phyloP scores from a whole-genome alignment of 1,140 invertebrate genomes.

The Ooceraea biroi region DNA sequence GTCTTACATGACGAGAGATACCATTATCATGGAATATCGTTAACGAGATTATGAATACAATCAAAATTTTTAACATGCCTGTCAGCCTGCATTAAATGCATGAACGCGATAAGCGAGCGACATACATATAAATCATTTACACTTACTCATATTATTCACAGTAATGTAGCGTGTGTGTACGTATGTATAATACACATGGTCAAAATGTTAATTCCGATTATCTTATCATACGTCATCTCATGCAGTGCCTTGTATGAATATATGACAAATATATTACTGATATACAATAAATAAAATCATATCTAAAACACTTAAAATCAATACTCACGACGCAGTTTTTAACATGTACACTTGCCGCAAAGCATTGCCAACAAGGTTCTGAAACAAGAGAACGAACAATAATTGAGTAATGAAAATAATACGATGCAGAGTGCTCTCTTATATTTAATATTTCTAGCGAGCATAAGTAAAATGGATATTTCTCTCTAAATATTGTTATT shows the following conservation, averaged over 20 bases:
- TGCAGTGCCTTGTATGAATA: background rate
- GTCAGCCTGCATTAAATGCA: background rate
- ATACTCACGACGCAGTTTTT: background rate
- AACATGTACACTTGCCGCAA: constrained; percentile 55
- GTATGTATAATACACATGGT: too few relatives aligned
- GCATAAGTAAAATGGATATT: background rate
- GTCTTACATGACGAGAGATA: background rate
- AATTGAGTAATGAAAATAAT: background rate
- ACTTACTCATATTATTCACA: background rate
- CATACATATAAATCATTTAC: background rate
- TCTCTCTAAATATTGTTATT: too few relatives aligned
- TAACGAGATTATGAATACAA: background rate
- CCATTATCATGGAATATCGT: background rate
- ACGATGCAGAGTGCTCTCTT: background rate
- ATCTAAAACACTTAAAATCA: constrained; percentile 23
- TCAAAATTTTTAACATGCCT: background rate
- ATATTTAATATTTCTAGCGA: background rate
- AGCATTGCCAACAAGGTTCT: constrained; percentile 45
- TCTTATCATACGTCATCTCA: background rate
- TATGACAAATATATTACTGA: background rate
- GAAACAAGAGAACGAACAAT: background rate
- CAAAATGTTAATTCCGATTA: constrained; percentile 24
- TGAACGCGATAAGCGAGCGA: constrained; percentile 3
- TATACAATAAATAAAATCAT: constrained; percentile 50
- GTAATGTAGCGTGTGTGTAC: too few relatives aligned